Conservation (phyloP, 2,888 invertebrate species). For the Eilema caniola region DNA sequence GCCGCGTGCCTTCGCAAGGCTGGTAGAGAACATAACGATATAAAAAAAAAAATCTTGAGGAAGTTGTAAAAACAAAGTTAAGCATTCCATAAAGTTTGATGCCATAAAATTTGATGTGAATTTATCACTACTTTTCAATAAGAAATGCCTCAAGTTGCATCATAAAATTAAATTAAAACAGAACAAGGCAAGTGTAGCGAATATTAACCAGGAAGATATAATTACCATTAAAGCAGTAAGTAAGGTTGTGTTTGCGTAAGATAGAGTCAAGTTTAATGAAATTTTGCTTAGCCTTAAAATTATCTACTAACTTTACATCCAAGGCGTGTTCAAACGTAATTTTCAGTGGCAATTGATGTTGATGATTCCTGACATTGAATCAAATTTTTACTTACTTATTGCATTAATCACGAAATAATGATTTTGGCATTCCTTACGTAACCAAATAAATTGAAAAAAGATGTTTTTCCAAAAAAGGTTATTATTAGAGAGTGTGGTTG, state of each 20-base stretch:
- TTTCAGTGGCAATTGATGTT: neutral
- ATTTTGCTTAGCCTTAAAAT: conserved; percentile 1
- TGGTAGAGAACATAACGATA: neutral
- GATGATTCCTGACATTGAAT: neutral
- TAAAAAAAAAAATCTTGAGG: neutral
- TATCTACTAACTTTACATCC: neutral
- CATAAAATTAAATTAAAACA: conserved; percentile 2
- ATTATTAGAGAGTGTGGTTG: too few relatives aligned
- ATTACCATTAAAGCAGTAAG: neutral
- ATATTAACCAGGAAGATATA: neutral
- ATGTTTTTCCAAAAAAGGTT: too few relatives aligned
- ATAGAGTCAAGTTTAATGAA: neutral
- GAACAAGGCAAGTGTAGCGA: conserved; percentile 2
- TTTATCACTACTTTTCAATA: neutral
- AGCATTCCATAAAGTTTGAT: neutral
- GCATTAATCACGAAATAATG: neutral
- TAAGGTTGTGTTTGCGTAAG: conserved; percentile 1
- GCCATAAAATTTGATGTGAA: too few relatives aligned
- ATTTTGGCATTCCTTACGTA: neutral
- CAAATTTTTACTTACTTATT: neutral
- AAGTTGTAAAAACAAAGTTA: neutral
- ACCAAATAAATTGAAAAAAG: neutral
- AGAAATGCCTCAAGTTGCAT: neutral
- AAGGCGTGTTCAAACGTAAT: conserved; percentile 4
- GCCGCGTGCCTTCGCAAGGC: neutral